Evolutionary conservation across 2,888 invertebrate species (phyloP), one percentile per base, ranked within the genome.

Genomic region (Slavum lentiscoides): DNA sequence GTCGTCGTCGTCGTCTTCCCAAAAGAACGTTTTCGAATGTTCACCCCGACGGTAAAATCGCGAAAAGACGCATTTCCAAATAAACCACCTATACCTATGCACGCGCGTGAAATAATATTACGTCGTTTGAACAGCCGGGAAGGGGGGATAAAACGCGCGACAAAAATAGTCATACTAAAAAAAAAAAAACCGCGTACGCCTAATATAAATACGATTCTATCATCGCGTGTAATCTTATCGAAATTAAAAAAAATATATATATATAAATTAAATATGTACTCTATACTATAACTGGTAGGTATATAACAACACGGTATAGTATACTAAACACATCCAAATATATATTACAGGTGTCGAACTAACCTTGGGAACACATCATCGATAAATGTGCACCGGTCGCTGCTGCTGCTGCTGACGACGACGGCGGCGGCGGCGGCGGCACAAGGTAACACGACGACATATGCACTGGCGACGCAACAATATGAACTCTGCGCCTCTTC

Each of bases 351-450:
- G 77, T 77, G 69, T 70, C 55, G 69, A 55, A 77, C 80, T 80
- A 80, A 80, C 80, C 80, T 80, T 80, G 80, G 72, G 80, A 80
- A 72, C 58, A 80, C 80, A 80, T 80, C 80, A 80, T 80, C 80
- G 80, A 80, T 80, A 80, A 72, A 80, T 64, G 80, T 72, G 80
- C 72, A 72, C 80, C 64, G 70, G 80, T 70, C 80, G 80, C 64
- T 69, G 62, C 69, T 77, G 69, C 77, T 77, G 77, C 21, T 49
- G 62, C 37, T 39, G 43, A 43, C 43, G 73, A 37, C 61, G 77
- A 30, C 30, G 30, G 30, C 30, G 30, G 23, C 58, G 76, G 61
- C 62, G 69, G 59, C 68, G 61, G 68, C 70, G 70, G 62, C 64
- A 80, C 80, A 72, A 80, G 80, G 80, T 80, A 80, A 80, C 80